These are phyloP conservation scores for Brachionus asplanchnoidis DNA, from an alignment of 1,140 invertebrate genomes.

Conservation along the genomic window DNA sequence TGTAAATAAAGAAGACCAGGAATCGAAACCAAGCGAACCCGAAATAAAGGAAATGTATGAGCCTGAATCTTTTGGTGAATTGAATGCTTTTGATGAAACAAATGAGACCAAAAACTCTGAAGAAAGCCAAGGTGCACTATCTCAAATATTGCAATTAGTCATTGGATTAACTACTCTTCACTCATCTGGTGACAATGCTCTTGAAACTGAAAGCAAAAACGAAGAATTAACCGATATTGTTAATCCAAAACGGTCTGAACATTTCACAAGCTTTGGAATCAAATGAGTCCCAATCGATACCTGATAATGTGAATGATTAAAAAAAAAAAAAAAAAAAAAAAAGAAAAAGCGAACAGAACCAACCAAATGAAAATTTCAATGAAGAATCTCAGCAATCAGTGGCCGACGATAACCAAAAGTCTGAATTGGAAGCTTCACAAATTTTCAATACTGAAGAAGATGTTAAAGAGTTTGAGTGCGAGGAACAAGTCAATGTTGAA, in stretches of 20 bases:
- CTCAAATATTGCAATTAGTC: conserved; percentile 13
- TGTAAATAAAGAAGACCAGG: background rate
- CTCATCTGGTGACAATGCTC: background rate
- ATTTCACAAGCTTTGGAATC: background rate
- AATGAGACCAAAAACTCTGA: background rate
- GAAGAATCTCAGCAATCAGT: background rate
- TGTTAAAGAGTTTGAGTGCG: background rate
- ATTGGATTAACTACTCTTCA: background rate
- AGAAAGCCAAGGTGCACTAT: background rate
- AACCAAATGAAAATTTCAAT: background rate
- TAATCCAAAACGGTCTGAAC: background rate
- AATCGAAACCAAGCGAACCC: background rate
- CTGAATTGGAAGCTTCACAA: background rate
- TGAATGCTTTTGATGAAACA: background rate
- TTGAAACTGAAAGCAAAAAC: background rate
- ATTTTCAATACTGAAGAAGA: background rate
- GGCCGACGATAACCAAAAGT: background rate
- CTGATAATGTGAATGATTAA: background rate
- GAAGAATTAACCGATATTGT: background rate
- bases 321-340: no score
- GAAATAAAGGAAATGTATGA: background rate
- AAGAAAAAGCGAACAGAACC: background rate
- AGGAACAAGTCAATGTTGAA: background rate
- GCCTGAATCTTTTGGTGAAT: background rate
- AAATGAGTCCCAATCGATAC: background rate